Percentiles rank a stretch among this genome's conserved stretches.
These are phyloP conservation scores for Schlechtendalia chinensis DNA, from an alignment of 1,140 invertebrate species.

Conservation along the genomic window DNA sequence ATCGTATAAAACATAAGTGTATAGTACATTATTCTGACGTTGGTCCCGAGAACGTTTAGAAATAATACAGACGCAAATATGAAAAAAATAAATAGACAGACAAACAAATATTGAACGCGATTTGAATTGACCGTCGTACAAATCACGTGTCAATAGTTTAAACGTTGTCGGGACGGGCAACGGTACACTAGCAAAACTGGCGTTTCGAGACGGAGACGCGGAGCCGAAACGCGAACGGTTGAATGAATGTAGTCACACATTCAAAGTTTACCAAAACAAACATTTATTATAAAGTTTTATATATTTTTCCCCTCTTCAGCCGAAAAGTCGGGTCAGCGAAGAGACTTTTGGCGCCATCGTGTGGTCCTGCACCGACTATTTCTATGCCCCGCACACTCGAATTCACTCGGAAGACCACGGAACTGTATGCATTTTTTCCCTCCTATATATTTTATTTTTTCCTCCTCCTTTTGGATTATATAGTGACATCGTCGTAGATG, in stretches of 20 bases:
- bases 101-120: too few relatives aligned
- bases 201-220: background rate
- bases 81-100: too few relatives aligned
- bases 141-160: slow-evolving; percentile 28
- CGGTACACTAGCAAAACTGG: background rate
- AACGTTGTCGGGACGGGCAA: background rate
- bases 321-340: slow-evolving; percentile 44
- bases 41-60: too few relatives aligned
- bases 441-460: slow-evolving; percentile 31
- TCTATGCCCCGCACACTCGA: slow-evolving; percentile 20
- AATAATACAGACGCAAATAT: too few relatives aligned
- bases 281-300: slow-evolving; percentile 47
- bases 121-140: background rate
- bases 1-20: too few relatives aligned
- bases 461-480: slow-evolving; percentile 1
- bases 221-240: slow-evolving; percentile 31
- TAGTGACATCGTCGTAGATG: background rate
- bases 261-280: slow-evolving; percentile 49
- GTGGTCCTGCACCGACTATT: slow-evolving; percentile 1
- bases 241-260: slow-evolving; percentile 45
- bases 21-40: too few relatives aligned
- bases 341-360: slow-evolving; percentile 44
- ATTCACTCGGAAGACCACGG: slow-evolving; percentile 31
- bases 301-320: slow-evolving; percentile 12
- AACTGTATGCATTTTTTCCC: slow-evolving; percentile 2